Base-by-base conservation (phyloP, 2,888 invertebrate species). In the Campoplex capitator region DNA sequence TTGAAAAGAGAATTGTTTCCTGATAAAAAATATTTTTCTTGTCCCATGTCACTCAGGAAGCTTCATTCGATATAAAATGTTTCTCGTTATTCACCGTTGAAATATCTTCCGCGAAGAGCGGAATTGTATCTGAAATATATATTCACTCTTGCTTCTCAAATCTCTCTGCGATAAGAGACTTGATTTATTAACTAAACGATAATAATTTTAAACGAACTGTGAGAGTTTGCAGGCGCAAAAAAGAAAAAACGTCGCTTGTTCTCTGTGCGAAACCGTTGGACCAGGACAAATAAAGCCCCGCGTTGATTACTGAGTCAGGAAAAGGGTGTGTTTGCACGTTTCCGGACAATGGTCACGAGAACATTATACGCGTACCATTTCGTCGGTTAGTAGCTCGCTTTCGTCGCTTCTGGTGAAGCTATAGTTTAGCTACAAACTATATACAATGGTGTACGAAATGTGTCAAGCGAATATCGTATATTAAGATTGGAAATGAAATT, bases 281-380 rank as follows among this genome's bases (percentile, higher is more conserved):
- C 58, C 79, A 45, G 51, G 48, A 75, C 23, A 51, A 58, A 79
- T 56, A 79, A 75, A 84, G 65, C 74, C 75, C 42, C 62, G 62
- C 18, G 42, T 65, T 56, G 77, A 42, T 65, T 67, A 71, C 51
- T 54, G 65, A 62, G 51, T 28, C 28, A 45, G 42, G 45, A 51
- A 51, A 32, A 51, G 28, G 13, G 28, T 67, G 65, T 73, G 32
- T 77, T 51, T 48, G 73, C 56, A 54, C 70, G 56, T 74, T 75
- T 70, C 38, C 38, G 81, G 56, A 81, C 85, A 85, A 85, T 85
- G 73, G 77, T 71, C 81, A 82, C 77, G 77, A 77, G 62, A 18
- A 68, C 76, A 54, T 85, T 82, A 77, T 76, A 80, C 58, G 32
- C 75, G 42, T 84, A 75, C 68, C 76, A 71, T 85, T 85, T 77